A percentile compares a stretch with the other conserved stretches of the same genome.
phyloP scores from a whole-genome alignment of 2,888 invertebrate species.

The Metacarcinus magister region DNA sequence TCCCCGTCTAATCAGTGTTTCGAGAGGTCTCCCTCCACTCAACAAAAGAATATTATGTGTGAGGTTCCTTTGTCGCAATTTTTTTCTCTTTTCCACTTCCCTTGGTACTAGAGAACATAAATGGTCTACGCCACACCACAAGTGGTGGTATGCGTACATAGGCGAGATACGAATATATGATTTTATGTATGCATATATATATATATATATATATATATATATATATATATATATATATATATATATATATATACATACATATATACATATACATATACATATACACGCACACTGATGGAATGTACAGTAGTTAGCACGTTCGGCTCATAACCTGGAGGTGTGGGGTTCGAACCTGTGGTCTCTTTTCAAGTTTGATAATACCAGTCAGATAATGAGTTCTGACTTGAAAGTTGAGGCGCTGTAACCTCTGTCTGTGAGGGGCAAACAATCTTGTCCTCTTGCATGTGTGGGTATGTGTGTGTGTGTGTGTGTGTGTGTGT shows the following conservation, averaged over 20 bases:
- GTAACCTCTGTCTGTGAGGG: neutral
- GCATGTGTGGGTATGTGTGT: constrained; percentile 21
- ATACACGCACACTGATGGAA: neutral
- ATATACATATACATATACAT: neutral
- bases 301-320: neutral
- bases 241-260: neutral
- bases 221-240: neutral
- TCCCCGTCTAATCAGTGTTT: constrained; percentile 33
- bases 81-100: neutral
- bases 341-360: neutral
- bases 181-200: too few species aligned
- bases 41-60: neutral
- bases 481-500: constrained; percentile 30
- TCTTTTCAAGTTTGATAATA: too few species aligned
- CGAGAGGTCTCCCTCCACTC: neutral
- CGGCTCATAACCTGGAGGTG: neutral
- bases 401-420: too few species aligned
- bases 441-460: neutral
- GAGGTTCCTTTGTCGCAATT: neutral
- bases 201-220: too few species aligned
- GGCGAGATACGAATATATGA: too few species aligned
- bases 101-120: neutral
- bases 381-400: too few species aligned
- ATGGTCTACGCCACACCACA: too few species aligned
- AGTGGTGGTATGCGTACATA: neutral